Evolutionary conservation across 1,140 invertebrate species (phyloP), one percentile per base, ranked within the genome.

Genomic region (Brachionus angularis): DNA sequence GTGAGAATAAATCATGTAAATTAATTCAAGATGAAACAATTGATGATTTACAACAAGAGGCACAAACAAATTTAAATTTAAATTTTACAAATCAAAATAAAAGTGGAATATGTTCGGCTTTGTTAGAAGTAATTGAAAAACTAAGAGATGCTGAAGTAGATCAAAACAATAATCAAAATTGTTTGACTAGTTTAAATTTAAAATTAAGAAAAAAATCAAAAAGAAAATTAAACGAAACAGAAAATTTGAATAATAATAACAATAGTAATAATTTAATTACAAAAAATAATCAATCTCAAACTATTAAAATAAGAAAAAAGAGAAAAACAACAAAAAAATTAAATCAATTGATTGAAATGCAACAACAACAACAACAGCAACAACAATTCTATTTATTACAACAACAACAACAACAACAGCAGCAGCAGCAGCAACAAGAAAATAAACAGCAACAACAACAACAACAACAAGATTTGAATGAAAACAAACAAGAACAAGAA

Each of bases 41-140:
- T n/a, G n/a, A n/a, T n/a, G n/a, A n/a, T 75, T 72, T 72, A 72
- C 75, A 27, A 5, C 5, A 36, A 44, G 21, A 14, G 36, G 1
- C 8, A 36, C 27, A 36, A 33, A 18, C 4, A 50, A 21, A 25
- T 25, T 49, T 31, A 53, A 5, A 29, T 27, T 25, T n/a, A 27
- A 16, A 27, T 10, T 27, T 7, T 5, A 5, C n/a, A 7, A 7
- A 29, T 14, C 21, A 36, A 21, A 49, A 14, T 44, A 39, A 34
- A 39, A 72, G 73, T 52, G 78, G 79, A 2, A 81, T 81, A 44
- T 79, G 79, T 39, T 78, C 77, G n/a, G 80, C 80, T 16, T 72
- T 81, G 12, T 73, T 81, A 33, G 78, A 79, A 16, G 79, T 80
- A 18, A 81, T 81, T 72, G 80, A 81, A 69, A 79, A 81, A 53